These are phyloP conservation scores for Daboia siamensis DNA, from an alignment of 2,113 vertebrate species.

Conservation along the genomic window DNA sequence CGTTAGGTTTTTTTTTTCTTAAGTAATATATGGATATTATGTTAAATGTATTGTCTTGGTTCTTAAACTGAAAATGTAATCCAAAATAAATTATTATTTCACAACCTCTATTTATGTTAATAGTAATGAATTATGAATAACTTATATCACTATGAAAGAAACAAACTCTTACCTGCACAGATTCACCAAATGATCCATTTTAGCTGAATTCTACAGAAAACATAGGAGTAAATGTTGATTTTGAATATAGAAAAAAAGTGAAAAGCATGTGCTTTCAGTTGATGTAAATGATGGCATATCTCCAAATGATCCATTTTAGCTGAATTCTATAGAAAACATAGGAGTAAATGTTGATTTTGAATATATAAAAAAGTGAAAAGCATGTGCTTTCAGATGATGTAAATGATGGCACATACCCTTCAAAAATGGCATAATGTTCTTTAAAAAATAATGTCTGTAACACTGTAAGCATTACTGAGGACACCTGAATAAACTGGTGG, in stretches of 20 bases:
- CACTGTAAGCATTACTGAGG: neutral
- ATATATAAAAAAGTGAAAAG: neutral
- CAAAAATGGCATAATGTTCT: neutral
- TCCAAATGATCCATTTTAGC: neutral
- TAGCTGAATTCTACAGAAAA: neutral
- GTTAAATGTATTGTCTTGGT: neutral
- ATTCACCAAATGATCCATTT: neutral
- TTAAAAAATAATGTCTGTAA: neutral
- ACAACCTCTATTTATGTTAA: neutral
- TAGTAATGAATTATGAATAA: neutral
- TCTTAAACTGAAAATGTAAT: neutral
- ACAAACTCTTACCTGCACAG: neutral
- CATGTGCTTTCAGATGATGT: neutral
- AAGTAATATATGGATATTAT: neutral
- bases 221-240: fast-evolving
- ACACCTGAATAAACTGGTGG: conserved; percentile 13
- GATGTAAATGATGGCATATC: no score
- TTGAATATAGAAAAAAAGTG: neutral
- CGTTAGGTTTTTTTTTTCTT: neutral
- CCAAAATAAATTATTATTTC: neutral
- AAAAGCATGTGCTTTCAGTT: neutral
- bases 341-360: neutral
- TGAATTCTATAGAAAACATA: neutral
- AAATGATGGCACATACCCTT: neutral
- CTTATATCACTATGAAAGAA: neutral